phyloP scores from a whole-genome alignment of 2,888 invertebrate species.

The Nephrotoma flavescens region DNA sequence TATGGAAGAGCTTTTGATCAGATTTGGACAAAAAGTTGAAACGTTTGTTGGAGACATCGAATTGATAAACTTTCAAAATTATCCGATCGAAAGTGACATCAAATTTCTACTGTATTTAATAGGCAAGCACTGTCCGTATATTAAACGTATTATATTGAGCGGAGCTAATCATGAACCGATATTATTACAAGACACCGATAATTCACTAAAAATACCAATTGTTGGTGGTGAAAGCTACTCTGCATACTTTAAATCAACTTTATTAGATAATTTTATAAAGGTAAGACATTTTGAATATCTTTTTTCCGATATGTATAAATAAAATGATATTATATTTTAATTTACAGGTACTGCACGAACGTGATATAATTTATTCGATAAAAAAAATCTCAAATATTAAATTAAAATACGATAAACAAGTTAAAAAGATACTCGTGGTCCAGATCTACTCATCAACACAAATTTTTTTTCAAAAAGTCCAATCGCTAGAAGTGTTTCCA shows the following conservation, averaged over 20 bases:
- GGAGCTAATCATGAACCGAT: background rate
- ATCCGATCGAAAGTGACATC: background rate
- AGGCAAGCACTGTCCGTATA: background rate
- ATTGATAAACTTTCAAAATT: background rate
- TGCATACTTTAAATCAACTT: background rate
- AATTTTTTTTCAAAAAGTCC: background rate
- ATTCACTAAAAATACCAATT: background rate
- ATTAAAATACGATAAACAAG: background rate
- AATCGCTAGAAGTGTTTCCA: background rate
- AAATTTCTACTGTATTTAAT: background rate
- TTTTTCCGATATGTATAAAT: too few relatives aligned
- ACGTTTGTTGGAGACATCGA: background rate
- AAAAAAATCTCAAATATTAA: background rate
- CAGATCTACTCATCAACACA: background rate
- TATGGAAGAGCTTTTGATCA: background rate
- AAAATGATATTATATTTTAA: background rate
- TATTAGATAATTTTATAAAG: background rate
- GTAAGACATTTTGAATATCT: background rate
- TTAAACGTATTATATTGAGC: background rate
- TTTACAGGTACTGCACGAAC: background rate
- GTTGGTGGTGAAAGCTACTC: background rate
- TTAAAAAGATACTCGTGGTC: background rate
- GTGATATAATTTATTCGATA: background rate
- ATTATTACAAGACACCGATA: background rate
- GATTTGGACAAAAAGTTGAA: background rate